phyloP scores from a whole-genome alignment of 2,113 vertebrate genomes.

The Donacobius atricapilla region DNA sequence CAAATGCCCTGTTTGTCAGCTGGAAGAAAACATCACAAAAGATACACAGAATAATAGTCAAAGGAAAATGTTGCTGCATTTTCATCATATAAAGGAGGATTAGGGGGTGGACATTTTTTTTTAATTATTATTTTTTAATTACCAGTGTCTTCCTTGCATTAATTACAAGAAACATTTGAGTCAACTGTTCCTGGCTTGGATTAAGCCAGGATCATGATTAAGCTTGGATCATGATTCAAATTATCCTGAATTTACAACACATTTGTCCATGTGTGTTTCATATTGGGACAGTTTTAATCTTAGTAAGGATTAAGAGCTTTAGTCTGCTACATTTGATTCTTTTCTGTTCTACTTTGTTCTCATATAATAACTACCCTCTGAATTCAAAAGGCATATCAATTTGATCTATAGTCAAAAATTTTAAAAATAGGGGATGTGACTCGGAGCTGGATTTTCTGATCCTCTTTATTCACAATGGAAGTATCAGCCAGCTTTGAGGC shows the following conservation, averaged over 20 bases:
- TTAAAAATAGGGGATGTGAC: background rate
- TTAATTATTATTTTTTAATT: background rate
- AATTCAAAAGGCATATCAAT: slow-evolving; percentile 24
- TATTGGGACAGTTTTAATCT: slow-evolving; percentile 35
- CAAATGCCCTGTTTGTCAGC: background rate
- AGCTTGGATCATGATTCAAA: slow-evolving; percentile 56
- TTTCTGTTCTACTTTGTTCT: slow-evolving; percentile 24
- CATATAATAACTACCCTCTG: background rate
- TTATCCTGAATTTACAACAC: slow-evolving; percentile 52
- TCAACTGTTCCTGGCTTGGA: slow-evolving; percentile 34
- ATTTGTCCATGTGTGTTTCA: slow-evolving; percentile 35
- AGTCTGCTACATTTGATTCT: slow-evolving; percentile 33
- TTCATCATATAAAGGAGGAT: background rate
- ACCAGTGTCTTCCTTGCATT: slow-evolving; percentile 36
- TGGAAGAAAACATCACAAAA: slow-evolving; percentile 20
- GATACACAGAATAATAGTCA: slow-evolving; percentile 25
- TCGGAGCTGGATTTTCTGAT: background rate
- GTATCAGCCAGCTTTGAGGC: background rate
- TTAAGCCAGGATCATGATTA: too few species aligned
- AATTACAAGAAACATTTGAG: slow-evolving; percentile 58
- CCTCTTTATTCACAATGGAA: background rate
- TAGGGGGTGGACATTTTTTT: background rate
- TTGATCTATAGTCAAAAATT: background rate
- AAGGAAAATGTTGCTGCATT: background rate
- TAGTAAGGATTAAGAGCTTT: slow-evolving; percentile 24